These are phyloP conservation scores for Baccha elongata DNA, from an alignment of 2,888 invertebrate genomes.

Conservation along the genomic window DNA sequence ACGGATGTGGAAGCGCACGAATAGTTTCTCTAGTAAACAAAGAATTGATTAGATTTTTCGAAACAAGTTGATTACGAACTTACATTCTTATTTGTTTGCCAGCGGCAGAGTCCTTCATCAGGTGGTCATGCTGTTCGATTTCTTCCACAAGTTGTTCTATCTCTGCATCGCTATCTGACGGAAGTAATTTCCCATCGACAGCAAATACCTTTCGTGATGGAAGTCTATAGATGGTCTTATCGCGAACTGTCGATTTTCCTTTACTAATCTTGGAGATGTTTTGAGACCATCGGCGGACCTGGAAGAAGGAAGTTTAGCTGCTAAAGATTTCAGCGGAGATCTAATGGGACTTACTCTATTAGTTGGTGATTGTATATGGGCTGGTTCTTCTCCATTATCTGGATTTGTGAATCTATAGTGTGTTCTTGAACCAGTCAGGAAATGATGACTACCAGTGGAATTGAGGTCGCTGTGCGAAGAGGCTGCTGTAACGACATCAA, in stretches of 20 bases:
- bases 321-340: too few relatives aligned
- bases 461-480: conserved; percentile 76
- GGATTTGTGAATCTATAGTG: conserved; percentile 72
- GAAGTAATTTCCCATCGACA: conserved; percentile 72
- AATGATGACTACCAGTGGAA: conserved; percentile 75
- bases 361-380: conserved; percentile 74
- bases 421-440: conserved; percentile 74
- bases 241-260: conserved; percentile 70
- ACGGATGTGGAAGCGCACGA: conserved; percentile 87
- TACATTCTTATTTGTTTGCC: conserved; percentile 86
- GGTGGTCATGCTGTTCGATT: conserved; percentile 85
- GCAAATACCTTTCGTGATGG: conserved; percentile 75
- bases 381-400: conserved; percentile 56
- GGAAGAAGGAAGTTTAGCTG: neutral
- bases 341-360: conserved; percentile 74
- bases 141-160: conserved; percentile 86
- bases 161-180: conserved; percentile 76
- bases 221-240: conserved; percentile 74
- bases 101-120: conserved; percentile 86
- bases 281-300: conserved; percentile 77
- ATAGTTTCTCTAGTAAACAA: conserved; percentile 84
- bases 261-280: conserved; percentile 75
- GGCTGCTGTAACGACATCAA: conserved; percentile 75
- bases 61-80: conserved; percentile 18
- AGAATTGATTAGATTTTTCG: neutral